Evolutionary conservation across 2,888 invertebrate genomes (phyloP), one percentile per base, ranked within the genome.

Genomic region (Drosophila algonquin): DNA sequence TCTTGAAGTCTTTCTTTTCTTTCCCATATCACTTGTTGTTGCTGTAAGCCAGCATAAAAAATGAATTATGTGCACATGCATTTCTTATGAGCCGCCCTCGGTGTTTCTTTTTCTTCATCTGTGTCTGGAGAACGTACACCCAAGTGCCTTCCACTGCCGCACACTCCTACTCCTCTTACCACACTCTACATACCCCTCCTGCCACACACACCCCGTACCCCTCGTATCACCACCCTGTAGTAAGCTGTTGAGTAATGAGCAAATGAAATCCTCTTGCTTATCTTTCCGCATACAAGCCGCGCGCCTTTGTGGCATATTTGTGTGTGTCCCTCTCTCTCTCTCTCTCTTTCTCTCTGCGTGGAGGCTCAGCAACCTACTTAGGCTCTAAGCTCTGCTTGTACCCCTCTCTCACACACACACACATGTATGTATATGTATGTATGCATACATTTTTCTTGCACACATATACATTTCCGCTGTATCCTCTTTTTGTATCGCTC

Each of bases 11-110:
- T 7, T n/a, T n/a, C 1, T 40, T 40, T n/a, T 40, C 7, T 7
- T 1, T n/a, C 2, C 2, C 7, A 14, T 40, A 14, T 40, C 40
- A 2, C 71, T 47, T 70, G 52, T 80, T 86, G 65, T 57, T 79
- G 71, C 77, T 87, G 88, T 83, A 85, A 85, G 85, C 86, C 85
- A 73, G 83, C 78, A 80, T 83, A 83, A 83, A 83, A 87, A 83
- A 87, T 83, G 83, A 83, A 83, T 83, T 87, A 83, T 83, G 83
- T 87, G 82, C 78, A 75, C 82, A 80, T 83, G 86, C 82, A 83
- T 87, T 82, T 87, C 83, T 87, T 83, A 74, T 83, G 79, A 55
- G 55, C 58, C 48, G 59, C 68, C 74, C 61, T 55, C 67, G 58
- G 56, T 72, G 57, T 73, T 73, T 73, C 45, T 30, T 52, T 21